Conservation (phyloP, 2,888 invertebrate species). For the Nemotelus nigrinus region DNA sequence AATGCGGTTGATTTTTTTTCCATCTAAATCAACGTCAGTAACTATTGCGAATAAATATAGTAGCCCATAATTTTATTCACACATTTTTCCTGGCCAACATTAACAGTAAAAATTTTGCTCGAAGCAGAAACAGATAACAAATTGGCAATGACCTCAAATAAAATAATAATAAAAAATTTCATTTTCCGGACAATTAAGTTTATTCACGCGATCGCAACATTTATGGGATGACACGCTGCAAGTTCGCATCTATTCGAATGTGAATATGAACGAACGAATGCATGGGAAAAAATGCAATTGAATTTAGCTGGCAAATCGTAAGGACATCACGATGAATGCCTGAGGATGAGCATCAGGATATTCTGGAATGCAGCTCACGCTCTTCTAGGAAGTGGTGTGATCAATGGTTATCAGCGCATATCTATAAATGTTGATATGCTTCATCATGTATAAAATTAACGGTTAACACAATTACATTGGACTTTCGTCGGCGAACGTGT, state of each 20-base stretch:
- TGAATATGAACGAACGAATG: slow-evolving; percentile 12
- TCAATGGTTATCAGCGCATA: no score
- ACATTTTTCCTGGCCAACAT: no score
- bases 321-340: background rate
- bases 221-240: slow-evolving; percentile 28
- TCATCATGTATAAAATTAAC: no score
- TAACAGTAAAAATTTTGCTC: background rate
- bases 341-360: background rate
- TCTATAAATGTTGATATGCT: no score
- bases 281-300: background rate
- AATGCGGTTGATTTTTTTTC: no score
- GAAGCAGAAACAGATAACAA: background rate
- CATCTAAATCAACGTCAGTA: no score
- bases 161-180: slow-evolving; percentile 39
- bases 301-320: background rate
- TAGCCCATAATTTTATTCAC: no score
- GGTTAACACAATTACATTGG: background rate
- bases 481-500: slow-evolving; percentile 10
- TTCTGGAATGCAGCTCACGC: no score
- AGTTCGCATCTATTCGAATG: slow-evolving; percentile 16
- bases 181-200: slow-evolving; percentile 46
- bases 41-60: no score
- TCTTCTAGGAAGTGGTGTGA: no score
- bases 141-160: slow-evolving; percentile 41
- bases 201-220: slow-evolving; percentile 39